phyloP scores from a whole-genome alignment of 2,797 vertebrate species.

The Sebastes steindachneri region DNA sequence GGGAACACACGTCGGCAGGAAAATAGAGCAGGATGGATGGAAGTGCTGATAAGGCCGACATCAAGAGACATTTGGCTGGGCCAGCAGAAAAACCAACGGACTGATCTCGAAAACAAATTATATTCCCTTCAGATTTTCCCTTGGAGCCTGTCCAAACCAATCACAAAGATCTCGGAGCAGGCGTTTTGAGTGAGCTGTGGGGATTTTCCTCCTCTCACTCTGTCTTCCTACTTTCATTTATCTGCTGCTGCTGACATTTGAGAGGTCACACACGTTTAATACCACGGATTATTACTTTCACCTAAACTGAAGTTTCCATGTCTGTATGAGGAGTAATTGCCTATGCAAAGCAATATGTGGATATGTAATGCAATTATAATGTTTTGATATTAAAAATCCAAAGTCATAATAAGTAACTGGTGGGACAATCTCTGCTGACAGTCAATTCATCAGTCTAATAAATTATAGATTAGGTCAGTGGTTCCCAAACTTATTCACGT shows the following conservation, averaged over 20 bases:
- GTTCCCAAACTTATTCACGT: no score
- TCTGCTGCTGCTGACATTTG: conserved; percentile 28
- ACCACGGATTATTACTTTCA: background rate
- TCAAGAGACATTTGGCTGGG: conserved; percentile 69
- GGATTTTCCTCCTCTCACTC: conserved; percentile 33
- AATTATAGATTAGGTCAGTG: no score
- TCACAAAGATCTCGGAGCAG: conserved; percentile 45
- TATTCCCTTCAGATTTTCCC: conserved; percentile 68
- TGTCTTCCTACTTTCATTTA: conserved; percentile 36
- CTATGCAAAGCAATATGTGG: background rate
- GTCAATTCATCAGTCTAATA: background rate
- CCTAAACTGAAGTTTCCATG: background rate
- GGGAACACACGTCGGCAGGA: conserved; percentile 66
- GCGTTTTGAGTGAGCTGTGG: conserved; percentile 34
- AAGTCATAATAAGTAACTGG: background rate
- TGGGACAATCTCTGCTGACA: background rate
- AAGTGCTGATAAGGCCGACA: conserved; percentile 79
- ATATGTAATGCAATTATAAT: background rate
- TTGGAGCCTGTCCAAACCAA: conserved; percentile 68
- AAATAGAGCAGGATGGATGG: conserved; percentile 79
- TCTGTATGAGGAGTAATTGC: background rate
- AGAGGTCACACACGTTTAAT: background rate
- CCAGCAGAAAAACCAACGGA: conserved; percentile 63
- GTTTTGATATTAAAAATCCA: background rate
- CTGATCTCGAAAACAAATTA: conserved; percentile 67